Percentiles rank a stretch among this genome's conserved stretches.
Evolutionary conservation across 2,888 invertebrate species (phyloP).

Genomic region (Leptarthrus brevirostris): DNA sequence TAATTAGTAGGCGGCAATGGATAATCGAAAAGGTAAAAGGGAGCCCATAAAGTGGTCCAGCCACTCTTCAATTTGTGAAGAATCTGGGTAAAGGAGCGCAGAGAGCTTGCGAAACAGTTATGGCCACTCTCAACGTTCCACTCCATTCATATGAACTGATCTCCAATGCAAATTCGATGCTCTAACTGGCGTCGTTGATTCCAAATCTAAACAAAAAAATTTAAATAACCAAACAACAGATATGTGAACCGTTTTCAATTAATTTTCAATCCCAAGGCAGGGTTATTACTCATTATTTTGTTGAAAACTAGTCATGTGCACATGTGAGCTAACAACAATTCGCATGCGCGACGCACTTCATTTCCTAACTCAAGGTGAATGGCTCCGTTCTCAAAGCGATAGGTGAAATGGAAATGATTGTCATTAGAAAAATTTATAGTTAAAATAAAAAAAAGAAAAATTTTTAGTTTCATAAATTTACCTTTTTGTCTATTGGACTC

Average conservation of each 20-base stretch:
- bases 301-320: constrained; percentile 17
- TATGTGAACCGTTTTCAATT: neutral
- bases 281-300: neutral
- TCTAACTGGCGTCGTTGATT: neutral
- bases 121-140: neutral
- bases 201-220: neutral
- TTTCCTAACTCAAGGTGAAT: constrained; percentile 45
- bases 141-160: neutral
- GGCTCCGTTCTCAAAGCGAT: neutral
- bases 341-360: constrained; percentile 11
- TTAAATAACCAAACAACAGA: neutral
- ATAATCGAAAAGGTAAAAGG: neutral
- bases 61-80: too few relatives aligned
- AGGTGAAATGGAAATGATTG: neutral
- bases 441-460: neutral
- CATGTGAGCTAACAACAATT: neutral
- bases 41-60: too few relatives aligned
- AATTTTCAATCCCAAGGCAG: neutral
- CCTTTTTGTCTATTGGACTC: constrained; percentile 16
- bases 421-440: neutral
- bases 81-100: neutral
- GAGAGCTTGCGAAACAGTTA: neutral
- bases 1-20: neutral
- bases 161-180: neutral
- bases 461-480: neutral